Evolutionary conservation across 2,113 vertebrate species (phyloP), one percentile per base, ranked within the genome.

Genomic region (Zosterops japonicus): DNA sequence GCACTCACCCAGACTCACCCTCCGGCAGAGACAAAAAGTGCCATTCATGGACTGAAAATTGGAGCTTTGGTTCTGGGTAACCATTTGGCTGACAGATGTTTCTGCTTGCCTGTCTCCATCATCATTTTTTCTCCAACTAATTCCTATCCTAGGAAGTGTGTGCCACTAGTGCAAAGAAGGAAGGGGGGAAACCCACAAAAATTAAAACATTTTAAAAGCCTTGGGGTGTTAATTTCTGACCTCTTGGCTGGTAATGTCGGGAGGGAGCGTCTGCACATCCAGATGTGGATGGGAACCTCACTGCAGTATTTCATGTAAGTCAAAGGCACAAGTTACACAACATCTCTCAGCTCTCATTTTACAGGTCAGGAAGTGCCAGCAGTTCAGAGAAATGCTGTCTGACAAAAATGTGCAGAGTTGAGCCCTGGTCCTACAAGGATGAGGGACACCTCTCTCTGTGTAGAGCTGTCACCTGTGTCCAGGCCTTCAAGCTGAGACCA

Each of bases 1-100:
- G 94, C 93, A 83, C 36, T 44, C 59, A 78, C 85, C 95, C 95
- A 96, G 84, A 65, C 70, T 93, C 52, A 78, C 89, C 68, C 83
- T 86, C 53, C 18, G 6, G 85, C 83, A 94, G 72, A 95, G 72
- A 93, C 94, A 94, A 78, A 82, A 91, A 93, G 65, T 91, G 82
- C 69, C 1, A 19, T 95, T 97, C 91, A 92, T 69, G 69, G 80
- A 12, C 77, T 74, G 75, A 87, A 91, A 91, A 75, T 3, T n/a
- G 71, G 86, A 88, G 63, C 59, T 90, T 74, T 21, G 4, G n/a
- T 82, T 83, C 71, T 78, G 80, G 86, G 68, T 81, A 59, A 63
- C 92, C 95, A 89, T 97, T 96, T 96, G 96, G 88, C 88, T 83
- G 88, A 57, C 94, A 97, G 95, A 95, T 96, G 93, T 94, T 96